These are phyloP conservation scores for Pollimyrus isidori DNA, from an alignment of 2,113 vertebrate species.

Conservation along the genomic window DNA sequence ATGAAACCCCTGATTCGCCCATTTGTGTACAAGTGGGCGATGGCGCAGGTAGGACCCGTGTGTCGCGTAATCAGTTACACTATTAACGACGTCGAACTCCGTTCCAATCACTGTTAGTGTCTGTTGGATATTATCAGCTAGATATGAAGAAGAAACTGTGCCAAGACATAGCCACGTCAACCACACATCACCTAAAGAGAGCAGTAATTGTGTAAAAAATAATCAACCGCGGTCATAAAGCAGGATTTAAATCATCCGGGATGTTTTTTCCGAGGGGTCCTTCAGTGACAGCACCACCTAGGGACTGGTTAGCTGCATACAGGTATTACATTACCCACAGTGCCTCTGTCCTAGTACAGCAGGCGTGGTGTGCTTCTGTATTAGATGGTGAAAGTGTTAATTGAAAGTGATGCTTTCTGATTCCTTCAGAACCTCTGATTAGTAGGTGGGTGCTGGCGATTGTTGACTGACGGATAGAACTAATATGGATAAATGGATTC, in stretches of 20 bases:
- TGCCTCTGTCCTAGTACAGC: not conserved
- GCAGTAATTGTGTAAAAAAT: not conserved
- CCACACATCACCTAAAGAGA: not conserved
- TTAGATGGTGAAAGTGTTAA: not conserved
- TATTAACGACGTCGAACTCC: not conserved
- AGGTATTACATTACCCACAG: not conserved
- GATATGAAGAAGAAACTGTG: not conserved
- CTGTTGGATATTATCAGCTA: not conserved
- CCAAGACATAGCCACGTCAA: not conserved
- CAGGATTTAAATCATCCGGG: not conserved
- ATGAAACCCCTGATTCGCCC: slow-evolving; percentile 67
- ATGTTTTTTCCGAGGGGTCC: not conserved
- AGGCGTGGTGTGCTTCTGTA: not conserved
- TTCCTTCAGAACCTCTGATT: not conserved
- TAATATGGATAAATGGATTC: not conserved
- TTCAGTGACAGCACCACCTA: not conserved
- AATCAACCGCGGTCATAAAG: not conserved
- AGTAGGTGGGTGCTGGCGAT: not conserved
- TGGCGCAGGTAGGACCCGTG: slow-evolving; percentile 55
- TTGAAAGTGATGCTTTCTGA: not conserved
- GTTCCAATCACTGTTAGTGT: not conserved
- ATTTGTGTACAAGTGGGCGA: slow-evolving; percentile 67
- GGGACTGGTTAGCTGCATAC: not conserved
- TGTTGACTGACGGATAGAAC: not conserved
- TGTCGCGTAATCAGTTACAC: not conserved